Evolutionary conservation across 2,113 vertebrate species (phyloP), one percentile per base, ranked within the genome.

Genomic region (Lasiurus cinereus): DNA sequence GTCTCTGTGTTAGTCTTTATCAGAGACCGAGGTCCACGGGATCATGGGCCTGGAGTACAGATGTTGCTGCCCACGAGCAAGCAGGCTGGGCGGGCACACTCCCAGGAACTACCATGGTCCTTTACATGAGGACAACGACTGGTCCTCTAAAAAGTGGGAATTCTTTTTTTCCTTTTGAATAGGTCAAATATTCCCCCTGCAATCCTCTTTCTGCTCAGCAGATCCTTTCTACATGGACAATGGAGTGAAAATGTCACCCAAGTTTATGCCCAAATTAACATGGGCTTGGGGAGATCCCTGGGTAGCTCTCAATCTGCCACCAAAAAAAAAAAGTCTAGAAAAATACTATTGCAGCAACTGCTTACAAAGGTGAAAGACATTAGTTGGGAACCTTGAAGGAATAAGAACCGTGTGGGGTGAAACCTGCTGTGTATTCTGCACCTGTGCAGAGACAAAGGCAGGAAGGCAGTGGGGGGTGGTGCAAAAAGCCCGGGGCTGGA

Each of bases 61-160:
- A 80, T 0, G 72, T 8, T 12, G 39, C 36, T 0, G 0, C 46
- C 33, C 8, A 21, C 27, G 2, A 59, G 33, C 46, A 4, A 73
- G 46, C 21, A 5, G 73, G 36, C 66, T 1, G 1, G 9, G 31
- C 13, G 43, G 24, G 31, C 21, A 0, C 0, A 3, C 46, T 22
- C 70, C 13, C 6, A 4, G 11, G 22, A 56, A 6, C 1, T 13
- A 10, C 15, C 15, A 2, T 0, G 0, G 27, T 33, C 36, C 39
- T 77, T 52, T 33, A 78, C 10, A 13, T 7, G 0, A 74, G 56
- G 33, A 13, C 15, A 16, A 64, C 0, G 4, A 22, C 19, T 7
- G 27, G 19, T 22, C 33, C 50, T 80, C 52, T 36, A 54, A 22
- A 18, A 86, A 9, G 12, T 0, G n/a, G 39, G 43, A 21, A 50